Percentiles rank a stretch among this genome's conserved stretches.
phyloP scores from a whole-genome alignment of 2,888 invertebrate genomes.

The Timandra comae region DNA sequence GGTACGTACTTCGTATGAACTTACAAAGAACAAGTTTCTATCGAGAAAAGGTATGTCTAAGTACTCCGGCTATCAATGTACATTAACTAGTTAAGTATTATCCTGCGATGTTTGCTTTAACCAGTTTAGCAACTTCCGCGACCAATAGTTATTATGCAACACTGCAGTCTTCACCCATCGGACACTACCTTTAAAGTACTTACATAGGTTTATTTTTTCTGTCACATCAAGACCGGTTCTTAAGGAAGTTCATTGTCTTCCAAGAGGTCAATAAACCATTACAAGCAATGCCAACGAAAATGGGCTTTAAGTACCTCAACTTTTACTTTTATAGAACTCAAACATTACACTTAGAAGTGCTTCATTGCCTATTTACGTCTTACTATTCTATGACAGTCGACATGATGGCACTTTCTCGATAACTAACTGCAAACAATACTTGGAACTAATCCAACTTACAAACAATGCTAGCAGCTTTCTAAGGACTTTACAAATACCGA shows the following conservation, averaged over 20 bases:
- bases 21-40: too few relatives aligned
- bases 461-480: conserved; percentile 26
- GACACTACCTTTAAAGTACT: conserved; percentile 18
- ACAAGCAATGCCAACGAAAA: conserved; percentile 27
- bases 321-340: conserved; percentile 32
- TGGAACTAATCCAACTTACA: conserved; percentile 29
- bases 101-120: conserved; percentile 10
- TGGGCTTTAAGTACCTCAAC: conserved; percentile 31
- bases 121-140: conserved; percentile 15
- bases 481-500: conserved; percentile 5
- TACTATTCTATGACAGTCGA: conserved; percentile 11
- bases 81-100: too few relatives aligned
- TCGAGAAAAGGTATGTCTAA: too few relatives aligned
- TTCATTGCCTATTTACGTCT: conserved; percentile 1
- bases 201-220: conserved; percentile 26
- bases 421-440: conserved; percentile 23
- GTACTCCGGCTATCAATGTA: too few relatives aligned
- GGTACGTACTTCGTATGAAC: too few relatives aligned
- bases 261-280: conserved; percentile 47
- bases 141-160: conserved; percentile 31
- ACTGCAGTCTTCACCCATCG: conserved; percentile 21
- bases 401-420: conserved; percentile 21
- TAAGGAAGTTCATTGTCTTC: conserved; percentile 53
- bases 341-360: not conserved
- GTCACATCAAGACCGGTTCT: conserved; percentile 41